phyloP scores from a whole-genome alignment of 2,797 vertebrate species.

The Tympanoctomys barrerae region DNA sequence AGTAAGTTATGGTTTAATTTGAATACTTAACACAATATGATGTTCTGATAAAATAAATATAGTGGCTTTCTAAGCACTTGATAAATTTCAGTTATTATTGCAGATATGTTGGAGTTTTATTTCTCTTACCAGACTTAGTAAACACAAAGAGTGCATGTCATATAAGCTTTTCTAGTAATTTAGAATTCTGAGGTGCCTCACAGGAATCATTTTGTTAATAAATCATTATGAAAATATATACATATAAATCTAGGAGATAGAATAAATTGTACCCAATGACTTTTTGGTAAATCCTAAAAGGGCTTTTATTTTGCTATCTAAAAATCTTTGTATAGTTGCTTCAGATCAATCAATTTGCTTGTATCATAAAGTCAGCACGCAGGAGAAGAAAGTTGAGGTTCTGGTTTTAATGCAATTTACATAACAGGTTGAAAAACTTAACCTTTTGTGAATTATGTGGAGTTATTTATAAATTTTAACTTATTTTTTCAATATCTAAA shows the following conservation, averaged over 20 bases:
- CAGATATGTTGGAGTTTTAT: neutral
- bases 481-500: conserved; percentile 60
- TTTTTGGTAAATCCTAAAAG: neutral
- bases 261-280: neutral
- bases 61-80: neutral
- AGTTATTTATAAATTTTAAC: conserved; percentile 36
- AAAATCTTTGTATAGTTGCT: neutral
- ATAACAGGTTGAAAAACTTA: conserved; percentile 25
- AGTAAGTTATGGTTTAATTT: conserved; percentile 19
- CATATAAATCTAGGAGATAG: conserved; percentile 3
- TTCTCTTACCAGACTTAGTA: neutral
- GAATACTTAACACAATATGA: neutral
- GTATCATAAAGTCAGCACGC: neutral
- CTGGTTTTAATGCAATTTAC: conserved; percentile 24
- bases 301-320: neutral
- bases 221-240: neutral
- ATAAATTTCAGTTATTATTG: neutral
- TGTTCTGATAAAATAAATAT: conserved; percentile 15
- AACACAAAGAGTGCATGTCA: neutral
- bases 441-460: neutral
- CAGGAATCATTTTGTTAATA: neutral
- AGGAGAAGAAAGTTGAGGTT: neutral
- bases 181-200: neutral
- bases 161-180: neutral
- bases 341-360: conserved; percentile 3